Evolutionary conservation across 2,113 vertebrate species (phyloP).

Genomic region (Rhagologus leucostigma): DNA sequence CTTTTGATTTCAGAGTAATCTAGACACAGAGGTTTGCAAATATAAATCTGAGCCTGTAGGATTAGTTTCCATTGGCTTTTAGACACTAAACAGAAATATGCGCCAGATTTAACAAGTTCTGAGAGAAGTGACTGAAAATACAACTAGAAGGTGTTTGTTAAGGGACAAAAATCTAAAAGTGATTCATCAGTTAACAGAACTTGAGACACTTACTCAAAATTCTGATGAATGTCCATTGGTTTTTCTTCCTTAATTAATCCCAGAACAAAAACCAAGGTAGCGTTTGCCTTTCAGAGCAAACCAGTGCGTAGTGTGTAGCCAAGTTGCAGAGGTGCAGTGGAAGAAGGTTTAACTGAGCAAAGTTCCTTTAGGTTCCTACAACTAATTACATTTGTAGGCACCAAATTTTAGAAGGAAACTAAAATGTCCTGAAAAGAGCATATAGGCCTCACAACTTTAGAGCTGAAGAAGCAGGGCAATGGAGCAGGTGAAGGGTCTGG

Average conservation of each 20-base stretch:
- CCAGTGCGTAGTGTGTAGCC: rapidly evolving
- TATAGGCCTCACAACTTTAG: neutral
- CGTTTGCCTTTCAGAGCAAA: neutral
- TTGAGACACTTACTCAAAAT: neutral
- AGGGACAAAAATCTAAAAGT: neutral
- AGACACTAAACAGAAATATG: neutral
- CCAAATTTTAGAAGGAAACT: neutral
- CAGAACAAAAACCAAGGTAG: neutral
- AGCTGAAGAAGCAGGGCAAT: neutral
- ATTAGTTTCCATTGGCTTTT: neutral
- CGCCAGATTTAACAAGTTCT: neutral
- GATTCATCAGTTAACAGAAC: neutral
- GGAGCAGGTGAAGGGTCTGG: neutral
- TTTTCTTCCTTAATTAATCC: neutral
- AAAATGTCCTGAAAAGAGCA: neutral
- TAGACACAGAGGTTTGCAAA: neutral
- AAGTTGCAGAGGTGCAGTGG: neutral
- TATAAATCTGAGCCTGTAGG: neutral
- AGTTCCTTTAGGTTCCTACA: neutral
- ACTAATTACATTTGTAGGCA: neutral
- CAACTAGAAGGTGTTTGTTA: neutral
- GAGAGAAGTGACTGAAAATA: neutral
- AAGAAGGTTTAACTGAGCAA: neutral
- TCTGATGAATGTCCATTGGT: neutral
- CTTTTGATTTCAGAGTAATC: neutral